Base-by-base conservation (phyloP, 2,113 vertebrate genomes). In the Corydoras maculifer region DNA sequence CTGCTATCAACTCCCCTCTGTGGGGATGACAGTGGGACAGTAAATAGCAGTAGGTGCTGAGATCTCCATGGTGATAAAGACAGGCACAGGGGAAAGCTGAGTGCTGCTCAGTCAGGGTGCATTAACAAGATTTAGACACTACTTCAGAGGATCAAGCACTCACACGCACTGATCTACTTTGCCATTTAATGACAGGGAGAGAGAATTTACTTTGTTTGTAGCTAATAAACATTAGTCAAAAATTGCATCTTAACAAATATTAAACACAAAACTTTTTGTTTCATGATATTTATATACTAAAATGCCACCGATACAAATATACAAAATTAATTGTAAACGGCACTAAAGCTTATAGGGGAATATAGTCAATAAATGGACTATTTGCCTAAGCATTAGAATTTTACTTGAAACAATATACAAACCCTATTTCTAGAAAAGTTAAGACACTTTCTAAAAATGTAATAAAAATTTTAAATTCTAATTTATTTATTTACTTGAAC, bases 161-260 rank as follows among this genome's bases (percentile, higher is more conserved):
- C 72, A 79, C 64, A 79, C 77, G 82, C 78, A 78, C 60, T 68
- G 73, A 84, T 80, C 73, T 69, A 74, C 82, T 82, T 78, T 68
- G 62, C 30, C 58, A 69, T 51, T 73, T 69, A 69, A 62, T 14
- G 70, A 77, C 14, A 66, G 58, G 31, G 43, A 15, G n/a, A 50
- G 71, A 29, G 13, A 64, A 35, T 62, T 62, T 61, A 64, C 35
- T 70, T 54, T 67, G 30, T 13, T 50, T 48, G 59, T 68, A 62
- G 62, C 48, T 60, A 73, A 68, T 69, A 61, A 73, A 68, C 57
- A 15, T 29, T 4, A 67, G 66, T 51, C 48, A 31, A 73, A 57
- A 8, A 35, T 61, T 60, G 35, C 35, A 68, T 68, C 35, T 65
- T 55, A 62, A 55, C 13, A 64, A 11, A 68, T 65, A 72, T 53